Evolutionary conservation across 2,888 invertebrate genomes (phyloP), one percentile per base, ranked within the genome.

Genomic region (Napeogenes inachia): DNA sequence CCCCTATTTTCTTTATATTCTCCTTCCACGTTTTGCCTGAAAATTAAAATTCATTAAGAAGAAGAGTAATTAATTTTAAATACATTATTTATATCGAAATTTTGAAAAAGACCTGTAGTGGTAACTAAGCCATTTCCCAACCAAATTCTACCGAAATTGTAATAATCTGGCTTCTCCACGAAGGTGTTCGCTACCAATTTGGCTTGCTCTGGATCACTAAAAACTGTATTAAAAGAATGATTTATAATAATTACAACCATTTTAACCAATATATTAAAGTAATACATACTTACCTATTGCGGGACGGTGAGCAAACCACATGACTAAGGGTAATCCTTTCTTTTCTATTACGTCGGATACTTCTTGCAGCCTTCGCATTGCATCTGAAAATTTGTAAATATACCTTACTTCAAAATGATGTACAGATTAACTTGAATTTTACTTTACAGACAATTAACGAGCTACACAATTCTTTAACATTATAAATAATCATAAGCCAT

Each of bases 111-210:
- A 86, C 87, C 80, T 13, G 84, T 75, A 2, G 83, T 85, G 0
- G 83, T 83, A 2, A 87, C 76, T 0, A 87, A 75, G 2, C 87
- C 87, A 21, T 87, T 70, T 0, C 85, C 85, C 2, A 87, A 73
- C 81, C 82, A 86, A 1, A 73, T 60, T n/a, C 72, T 73, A 0
- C 70, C 81, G 45, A 87, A 85, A 4, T 64, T 71, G 67, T 87
- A 87, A 64, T 71, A 80, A 61, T 79, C 79, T 0, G 85, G 79
- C 61, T 87, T 87, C 58, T 84, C 84, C 0, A 83, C 61, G 35
- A 79, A 81, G 0, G 72, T 63, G 54, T 78, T 84, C 1, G 79
- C 77, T 32, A 85, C 74, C 0, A 64, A 54, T 59, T 75, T 82
- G 1, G 83, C 74, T 21, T 86, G 84, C 0, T 84, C 82, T 0